Evolutionary conservation across 2,888 invertebrate species (phyloP).

Genomic region (Spicauda simplicius): DNA sequence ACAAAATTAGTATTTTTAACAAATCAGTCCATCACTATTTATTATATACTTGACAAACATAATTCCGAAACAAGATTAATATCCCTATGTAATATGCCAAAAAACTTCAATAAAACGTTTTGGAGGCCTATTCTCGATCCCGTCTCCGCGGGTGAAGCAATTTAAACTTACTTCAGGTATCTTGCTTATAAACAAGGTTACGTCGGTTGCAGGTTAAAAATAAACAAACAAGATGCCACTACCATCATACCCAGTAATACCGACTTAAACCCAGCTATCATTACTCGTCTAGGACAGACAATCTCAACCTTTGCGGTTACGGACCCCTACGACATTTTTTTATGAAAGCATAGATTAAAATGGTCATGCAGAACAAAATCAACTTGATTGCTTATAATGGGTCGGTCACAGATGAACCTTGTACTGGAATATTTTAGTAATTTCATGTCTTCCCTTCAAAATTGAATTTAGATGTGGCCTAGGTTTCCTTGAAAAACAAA

Average conservation of each 20-base stretch:
- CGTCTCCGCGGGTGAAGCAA: not conserved
- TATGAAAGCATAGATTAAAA: too few relatives aligned
- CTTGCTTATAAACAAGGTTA: slow-evolving; percentile 21
- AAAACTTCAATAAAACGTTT: not conserved
- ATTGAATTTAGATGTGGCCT: too few relatives aligned
- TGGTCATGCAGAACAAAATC: too few relatives aligned
- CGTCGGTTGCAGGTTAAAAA: slow-evolving; percentile 28
- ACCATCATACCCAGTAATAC: slow-evolving; percentile 35
- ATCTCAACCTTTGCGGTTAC: not conserved
- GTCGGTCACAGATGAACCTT: too few relatives aligned
- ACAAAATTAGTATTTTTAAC: too few relatives aligned
- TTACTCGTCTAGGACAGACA: slow-evolving; percentile 28
- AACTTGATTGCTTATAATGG: too few relatives aligned
- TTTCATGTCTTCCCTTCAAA: too few relatives aligned
- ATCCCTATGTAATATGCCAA: not conserved
- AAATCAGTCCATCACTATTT: too few relatives aligned
- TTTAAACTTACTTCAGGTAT: slow-evolving; percentile 15
- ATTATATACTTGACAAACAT: too few relatives aligned
- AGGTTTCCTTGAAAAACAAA: too few relatives aligned
- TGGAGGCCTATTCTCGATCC: not conserved
- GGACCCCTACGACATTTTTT: not conserved
- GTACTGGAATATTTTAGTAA: too few relatives aligned
- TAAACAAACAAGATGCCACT: slow-evolving; percentile 31
- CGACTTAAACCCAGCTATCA: slow-evolving; percentile 25
- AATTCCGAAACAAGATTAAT: too few relatives aligned